These are phyloP conservation scores for Solenodon paradoxus DNA, from an alignment of 2,113 vertebrate species.

Conservation along the genomic window DNA sequence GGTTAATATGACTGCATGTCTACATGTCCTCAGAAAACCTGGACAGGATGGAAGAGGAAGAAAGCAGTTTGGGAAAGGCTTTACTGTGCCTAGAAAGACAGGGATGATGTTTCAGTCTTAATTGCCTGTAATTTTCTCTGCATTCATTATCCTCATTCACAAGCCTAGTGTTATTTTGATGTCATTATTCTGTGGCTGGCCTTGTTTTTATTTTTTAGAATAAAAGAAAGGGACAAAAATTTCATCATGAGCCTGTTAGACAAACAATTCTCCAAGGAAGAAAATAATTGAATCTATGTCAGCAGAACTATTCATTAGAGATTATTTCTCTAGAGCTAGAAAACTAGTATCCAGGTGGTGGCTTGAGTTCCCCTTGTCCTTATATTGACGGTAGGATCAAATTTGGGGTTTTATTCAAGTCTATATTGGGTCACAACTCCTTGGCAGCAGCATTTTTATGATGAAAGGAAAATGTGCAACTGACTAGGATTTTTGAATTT, in stretches of 20 bases:
- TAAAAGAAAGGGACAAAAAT: slow-evolving; percentile 56
- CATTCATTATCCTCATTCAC: slow-evolving; percentile 55
- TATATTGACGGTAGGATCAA: not conserved
- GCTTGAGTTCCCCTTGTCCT: not conserved
- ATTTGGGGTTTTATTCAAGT: slow-evolving; percentile 21
- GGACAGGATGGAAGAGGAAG: slow-evolving; percentile 15
- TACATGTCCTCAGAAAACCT: slow-evolving; percentile 56
- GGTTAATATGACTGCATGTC: slow-evolving; percentile 39
- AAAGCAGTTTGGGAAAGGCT: slow-evolving; percentile 35
- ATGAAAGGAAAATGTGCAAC: slow-evolving; percentile 25
- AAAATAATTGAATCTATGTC: not conserved
- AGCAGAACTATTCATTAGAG: not conserved
- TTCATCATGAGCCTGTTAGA: slow-evolving; percentile 20
- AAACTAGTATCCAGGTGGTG: not conserved
- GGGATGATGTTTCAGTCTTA: slow-evolving; percentile 25
- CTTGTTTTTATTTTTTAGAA: slow-evolving; percentile 65
- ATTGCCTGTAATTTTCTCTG: slow-evolving; percentile 47
- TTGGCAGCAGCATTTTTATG: slow-evolving; percentile 33
- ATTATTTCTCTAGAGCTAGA: not conserved
- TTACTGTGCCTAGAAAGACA: slow-evolving; percentile 59
- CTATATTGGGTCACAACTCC: not conserved
- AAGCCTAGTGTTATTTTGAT: slow-evolving; percentile 54
- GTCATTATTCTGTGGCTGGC: slow-evolving; percentile 52
- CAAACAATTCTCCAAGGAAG: slow-evolving; percentile 26
- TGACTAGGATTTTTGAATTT: slow-evolving; percentile 49